Conservation (phyloP, 1,140 invertebrate species). For the Drosophila eugracilis region DNA sequence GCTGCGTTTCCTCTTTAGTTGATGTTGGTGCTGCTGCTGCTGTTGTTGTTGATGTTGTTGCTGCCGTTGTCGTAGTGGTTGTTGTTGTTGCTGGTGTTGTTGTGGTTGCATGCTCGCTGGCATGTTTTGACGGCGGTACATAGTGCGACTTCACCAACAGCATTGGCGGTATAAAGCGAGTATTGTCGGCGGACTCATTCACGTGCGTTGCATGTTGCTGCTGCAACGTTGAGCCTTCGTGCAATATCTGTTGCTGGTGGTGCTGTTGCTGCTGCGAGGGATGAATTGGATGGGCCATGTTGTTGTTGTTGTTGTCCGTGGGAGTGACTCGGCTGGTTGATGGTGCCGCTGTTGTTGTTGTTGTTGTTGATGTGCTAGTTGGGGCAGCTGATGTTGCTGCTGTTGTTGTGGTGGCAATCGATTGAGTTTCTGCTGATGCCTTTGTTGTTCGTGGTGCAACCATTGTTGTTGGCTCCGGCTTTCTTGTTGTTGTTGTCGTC, state of each 20-base stretch:
- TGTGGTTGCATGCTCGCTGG: slow-evolving; percentile 42
- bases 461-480: slow-evolving; percentile 10
- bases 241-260: slow-evolving; percentile 17
- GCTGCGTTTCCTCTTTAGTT: slow-evolving; percentile 12
- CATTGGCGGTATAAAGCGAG: slow-evolving; percentile 84
- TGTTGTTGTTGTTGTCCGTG: slow-evolving; percentile 4
- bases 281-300: slow-evolving; percentile 28
- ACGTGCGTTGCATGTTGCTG: slow-evolving; percentile 51
- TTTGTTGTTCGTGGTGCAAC: slow-evolving; percentile 5
- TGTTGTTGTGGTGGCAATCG: neutral
- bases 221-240: slow-evolving; percentile 22
- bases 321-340: neutral
- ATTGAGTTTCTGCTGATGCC: neutral
- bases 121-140: slow-evolving; percentile 71
- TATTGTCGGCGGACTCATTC: slow-evolving; percentile 76
- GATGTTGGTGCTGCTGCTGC: slow-evolving; percentile 10
- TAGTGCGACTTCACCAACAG: slow-evolving; percentile 83
- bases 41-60: slow-evolving; percentile 8
- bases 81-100: slow-evolving; percentile 30
- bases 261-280: slow-evolving; percentile 32
- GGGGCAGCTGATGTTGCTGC: slow-evolving; percentile 5
- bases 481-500: slow-evolving; percentile 8
- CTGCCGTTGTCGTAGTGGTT: slow-evolving; percentile 1
- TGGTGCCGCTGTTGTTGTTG: slow-evolving; percentile 10
- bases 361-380: slow-evolving; percentile 1